These are phyloP conservation scores for Rhodophaea formosa DNA, from an alignment of 2,888 invertebrate genomes.

Conservation along the genomic window DNA sequence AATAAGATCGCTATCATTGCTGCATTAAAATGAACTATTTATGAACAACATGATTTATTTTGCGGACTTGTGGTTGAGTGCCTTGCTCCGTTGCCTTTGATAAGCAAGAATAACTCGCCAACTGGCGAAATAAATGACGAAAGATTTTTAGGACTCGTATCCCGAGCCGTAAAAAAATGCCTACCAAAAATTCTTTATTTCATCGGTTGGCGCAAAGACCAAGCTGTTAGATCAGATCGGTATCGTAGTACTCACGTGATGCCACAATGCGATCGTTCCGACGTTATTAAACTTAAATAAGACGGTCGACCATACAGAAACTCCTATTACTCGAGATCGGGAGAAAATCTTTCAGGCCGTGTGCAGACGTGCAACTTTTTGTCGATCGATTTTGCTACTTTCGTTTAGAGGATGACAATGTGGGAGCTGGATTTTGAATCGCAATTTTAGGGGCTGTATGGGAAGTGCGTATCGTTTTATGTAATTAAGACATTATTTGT, in stretches of 20 bases:
- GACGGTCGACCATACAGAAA: conserved; percentile 64
- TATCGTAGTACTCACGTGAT: conserved; percentile 5
- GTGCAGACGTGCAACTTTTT: background rate
- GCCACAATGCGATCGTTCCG: conserved; percentile 21
- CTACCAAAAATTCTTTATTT: too few species aligned
- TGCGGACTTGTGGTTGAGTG: too few species aligned
- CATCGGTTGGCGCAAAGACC: too few species aligned
- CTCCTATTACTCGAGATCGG: conserved; percentile 70
- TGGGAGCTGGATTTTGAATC: background rate
- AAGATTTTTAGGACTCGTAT: too few species aligned
- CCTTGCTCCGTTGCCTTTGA: too few species aligned
- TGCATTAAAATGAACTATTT: background rate
- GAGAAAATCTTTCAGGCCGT: conserved; percentile 58
- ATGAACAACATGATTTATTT: too few species aligned
- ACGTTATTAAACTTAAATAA: conserved; percentile 73
- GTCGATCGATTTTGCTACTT: background rate
- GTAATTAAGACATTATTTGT: too few species aligned
- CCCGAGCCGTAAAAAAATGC: too few species aligned
- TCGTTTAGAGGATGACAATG: background rate
- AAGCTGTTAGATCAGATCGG: background rate
- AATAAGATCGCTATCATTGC: background rate
- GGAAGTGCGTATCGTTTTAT: background rate
- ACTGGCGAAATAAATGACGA: too few species aligned
- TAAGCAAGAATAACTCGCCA: too few species aligned
- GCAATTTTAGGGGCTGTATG: background rate